Evolutionary conservation across 2,797 vertebrate genomes (phyloP), one percentile per base, ranked within the genome.

Genomic region (Chiroxiphia lanceolata): DNA sequence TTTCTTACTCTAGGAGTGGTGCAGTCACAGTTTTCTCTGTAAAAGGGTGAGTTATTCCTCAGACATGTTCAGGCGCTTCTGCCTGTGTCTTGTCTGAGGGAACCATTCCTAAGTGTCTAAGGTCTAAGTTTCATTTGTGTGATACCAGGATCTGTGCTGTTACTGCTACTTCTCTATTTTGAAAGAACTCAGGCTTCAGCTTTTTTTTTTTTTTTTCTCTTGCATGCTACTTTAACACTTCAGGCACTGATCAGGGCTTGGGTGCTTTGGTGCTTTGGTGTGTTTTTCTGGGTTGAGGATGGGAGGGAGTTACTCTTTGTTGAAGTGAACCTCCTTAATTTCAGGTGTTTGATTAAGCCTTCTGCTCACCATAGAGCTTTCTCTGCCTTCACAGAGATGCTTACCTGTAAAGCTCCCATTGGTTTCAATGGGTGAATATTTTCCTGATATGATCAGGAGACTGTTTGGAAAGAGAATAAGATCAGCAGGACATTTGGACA

Each of bases 131-230:
- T 59, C 14, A 17, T 67, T 89, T 89, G 42, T 11, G 22, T 80
- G 77, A 86, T 45, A 68, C 38, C 48, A 53, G 31, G 19, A 31
- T 79, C 83, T 45, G 19, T 53, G 64, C 61, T 87, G 38, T 79
- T 70, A 54, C 20, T 75, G 57, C 42, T 67, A 60, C 54, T 94
- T 94, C 80, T 95, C 94, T 89, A 42, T 94, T 96, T 91, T 91
- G 60, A 90, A 83, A 67, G 87, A 61, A 53, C 11, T 85, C 27
- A 29, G 25, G 11, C 59, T 65, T 90, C 38, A 64, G 33, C 9
- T 8, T 33, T 6, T 11, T 23, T 27, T 7, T 13, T 13, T 20
- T 19, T 27, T 7, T 9, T 6, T 3, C 2, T 9, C 5, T 56
- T 57, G 5, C 10, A 0, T 45, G 21, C 34, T 38, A 57, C 0